A percentile compares a stretch with the other conserved stretches of the same genome.
Conservation (phyloP, 2,797 vertebrate species). For the Pygocentrus nattereri region DNA sequence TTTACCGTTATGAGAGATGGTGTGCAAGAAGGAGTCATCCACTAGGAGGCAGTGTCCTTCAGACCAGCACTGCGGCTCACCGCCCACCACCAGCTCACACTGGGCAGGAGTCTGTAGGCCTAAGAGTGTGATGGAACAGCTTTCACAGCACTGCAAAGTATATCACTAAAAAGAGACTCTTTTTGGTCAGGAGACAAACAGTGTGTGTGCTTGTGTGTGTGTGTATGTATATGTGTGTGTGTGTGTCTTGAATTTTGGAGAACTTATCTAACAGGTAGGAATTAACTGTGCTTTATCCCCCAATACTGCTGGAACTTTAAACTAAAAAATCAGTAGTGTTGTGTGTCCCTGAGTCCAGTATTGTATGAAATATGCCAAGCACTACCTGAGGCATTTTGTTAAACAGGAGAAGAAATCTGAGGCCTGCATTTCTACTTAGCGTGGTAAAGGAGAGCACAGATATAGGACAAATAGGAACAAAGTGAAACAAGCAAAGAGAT, state of each 20-base stretch:
- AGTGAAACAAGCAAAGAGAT: neutral
- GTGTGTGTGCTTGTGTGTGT: too few species aligned
- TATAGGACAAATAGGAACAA: neutral
- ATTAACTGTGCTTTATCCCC: too few species aligned
- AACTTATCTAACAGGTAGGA: too few species aligned
- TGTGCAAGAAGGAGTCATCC: slow-evolving; percentile 90
- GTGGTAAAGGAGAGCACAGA: neutral
- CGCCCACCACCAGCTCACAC: slow-evolving; percentile 90
- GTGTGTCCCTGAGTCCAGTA: too few species aligned
- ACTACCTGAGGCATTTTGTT: neutral
- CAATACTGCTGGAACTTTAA: too few species aligned
- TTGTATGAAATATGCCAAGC: neutral
- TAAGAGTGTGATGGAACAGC: slow-evolving; percentile 52
- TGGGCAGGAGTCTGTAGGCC: slow-evolving; percentile 86
- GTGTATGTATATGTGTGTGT: too few species aligned
- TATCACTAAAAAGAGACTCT: too few species aligned
- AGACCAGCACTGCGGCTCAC: slow-evolving; percentile 92
- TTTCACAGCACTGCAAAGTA: too few species aligned
- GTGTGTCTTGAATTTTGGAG: too few species aligned
- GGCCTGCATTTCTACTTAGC: neutral
- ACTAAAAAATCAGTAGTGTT: too few species aligned
- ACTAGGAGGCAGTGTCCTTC: slow-evolving; percentile 90
- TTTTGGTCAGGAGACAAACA: too few species aligned
- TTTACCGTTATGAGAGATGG: slow-evolving; percentile 86
- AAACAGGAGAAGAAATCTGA: neutral